Evolutionary conservation across 2,888 invertebrate genomes (phyloP), one percentile per base, ranked within the genome.

Genomic region (Mesochorus sp.): DNA sequence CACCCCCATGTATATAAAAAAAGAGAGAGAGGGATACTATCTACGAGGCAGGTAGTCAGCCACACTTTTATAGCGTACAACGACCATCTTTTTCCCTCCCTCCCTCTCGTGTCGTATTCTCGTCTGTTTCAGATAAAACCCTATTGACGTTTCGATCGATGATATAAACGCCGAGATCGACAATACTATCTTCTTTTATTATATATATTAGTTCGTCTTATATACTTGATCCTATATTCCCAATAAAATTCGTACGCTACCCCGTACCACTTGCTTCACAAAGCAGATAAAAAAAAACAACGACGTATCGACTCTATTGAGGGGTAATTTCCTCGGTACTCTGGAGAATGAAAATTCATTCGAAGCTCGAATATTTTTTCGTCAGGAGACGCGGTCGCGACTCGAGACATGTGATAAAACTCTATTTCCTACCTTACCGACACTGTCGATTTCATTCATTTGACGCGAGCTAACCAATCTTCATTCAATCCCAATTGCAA

Each of bases 121-220:
- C 37, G 73, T 47, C 47, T 59, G 21, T n/a, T 51, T 39, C 42
- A 21, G 31, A 12, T 28, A 51, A 55, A 53, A 34, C 67, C 24
- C 28, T 14, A 67, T 67, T 53, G 67, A 55, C 67, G 53, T 53
- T 67, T 55, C 67, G 53, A 67, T 42, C 53, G 28, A 19, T 31
- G 28, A 67, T 21, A 21, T 19, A n/a, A n/a, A 19, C 51, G 31
- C 6, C 24, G 37, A 24, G 10, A 49, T 37, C 49, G 28, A 62
- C 28, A n/a, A 62, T 51, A 37, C 28, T 55, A 12, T 53, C 42
- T 42, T 55, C 51, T 55, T 34, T 34, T n/a, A 12, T 44, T 51
- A 49, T 49, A 64, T 64, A 47, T 34, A 44, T 47, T 10, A 21
- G 6, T n/a, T n/a, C 31, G 2, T 28, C 28, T 10, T 17, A 5